Conservation (phyloP, 2,113 vertebrate genomes). For the Perca schrenkii region DNA sequence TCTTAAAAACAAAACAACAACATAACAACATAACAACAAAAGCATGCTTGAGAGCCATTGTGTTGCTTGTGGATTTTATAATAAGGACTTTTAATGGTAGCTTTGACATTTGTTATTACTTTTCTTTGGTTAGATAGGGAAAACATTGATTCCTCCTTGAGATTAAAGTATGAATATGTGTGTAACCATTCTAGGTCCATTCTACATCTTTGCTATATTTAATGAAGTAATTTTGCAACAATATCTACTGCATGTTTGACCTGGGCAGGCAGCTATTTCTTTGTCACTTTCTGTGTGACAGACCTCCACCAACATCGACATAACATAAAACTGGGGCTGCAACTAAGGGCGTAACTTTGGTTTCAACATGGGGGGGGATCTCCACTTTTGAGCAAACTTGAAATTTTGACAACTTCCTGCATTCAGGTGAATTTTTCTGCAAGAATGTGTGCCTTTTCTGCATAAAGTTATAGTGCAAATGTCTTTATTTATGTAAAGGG, state of each 20-base stretch:
- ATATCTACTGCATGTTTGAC: too few species aligned
- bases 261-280: too few species aligned
- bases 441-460: too few species aligned
- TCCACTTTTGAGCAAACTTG: too few species aligned
- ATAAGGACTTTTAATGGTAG: not conserved
- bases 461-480: too few species aligned
- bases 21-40: constrained; percentile 26
- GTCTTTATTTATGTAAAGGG: too few species aligned
- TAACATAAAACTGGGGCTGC: not conserved
- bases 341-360: not conserved
- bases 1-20: too few species aligned
- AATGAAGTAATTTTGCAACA: not conserved
- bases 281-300: not conserved
- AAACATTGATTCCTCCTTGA: not conserved
- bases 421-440: too few species aligned
- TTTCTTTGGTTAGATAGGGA: not conserved
- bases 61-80: constrained; percentile 2
- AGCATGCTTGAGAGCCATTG: constrained; percentile 24
- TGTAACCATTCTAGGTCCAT: not conserved
- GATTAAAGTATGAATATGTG: not conserved
- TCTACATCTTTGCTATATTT: not conserved
- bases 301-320: not conserved
- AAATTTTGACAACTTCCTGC: too few species aligned
- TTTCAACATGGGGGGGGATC: too few species aligned
- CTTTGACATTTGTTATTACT: constrained; percentile 9